These are phyloP conservation scores for Coenobita brevimanus DNA, from an alignment of 1,140 invertebrate genomes.

Conservation along the genomic window DNA sequence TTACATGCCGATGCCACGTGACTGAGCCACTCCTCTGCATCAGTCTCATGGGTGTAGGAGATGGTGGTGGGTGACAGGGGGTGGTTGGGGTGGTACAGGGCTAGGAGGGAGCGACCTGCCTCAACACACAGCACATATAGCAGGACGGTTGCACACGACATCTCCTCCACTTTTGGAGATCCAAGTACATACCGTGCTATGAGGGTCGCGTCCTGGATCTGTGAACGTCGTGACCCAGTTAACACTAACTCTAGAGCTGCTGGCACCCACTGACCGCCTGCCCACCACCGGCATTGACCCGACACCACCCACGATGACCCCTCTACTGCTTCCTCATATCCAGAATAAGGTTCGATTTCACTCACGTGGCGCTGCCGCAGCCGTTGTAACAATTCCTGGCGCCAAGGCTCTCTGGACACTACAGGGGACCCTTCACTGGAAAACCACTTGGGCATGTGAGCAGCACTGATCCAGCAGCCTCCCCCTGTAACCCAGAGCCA, in stretches of 20 bases:
- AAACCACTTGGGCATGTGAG: slow-evolving; percentile 67
- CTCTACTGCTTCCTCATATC: slow-evolving; percentile 68
- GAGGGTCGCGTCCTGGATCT: slow-evolving; percentile 50
- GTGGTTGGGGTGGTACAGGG: slow-evolving; percentile 43
- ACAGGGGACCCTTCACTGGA: slow-evolving; percentile 23
- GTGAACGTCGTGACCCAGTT: slow-evolving; percentile 43
- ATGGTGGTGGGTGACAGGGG: slow-evolving; percentile 50
- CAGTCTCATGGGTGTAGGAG: slow-evolving; percentile 46
- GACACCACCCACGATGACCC: slow-evolving; percentile 60
- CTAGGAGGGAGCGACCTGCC: slow-evolving; percentile 32
- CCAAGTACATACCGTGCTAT: neutral
- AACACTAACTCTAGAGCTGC: slow-evolving; percentile 59
- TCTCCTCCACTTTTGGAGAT: slow-evolving; percentile 16
- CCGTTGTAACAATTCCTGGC: slow-evolving; percentile 8
- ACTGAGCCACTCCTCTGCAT: slow-evolving; percentile 59
- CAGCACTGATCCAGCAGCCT: slow-evolving; percentile 70
- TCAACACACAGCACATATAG: slow-evolving; percentile 38
- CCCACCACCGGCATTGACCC: slow-evolving; percentile 66
- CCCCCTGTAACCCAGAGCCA: slow-evolving; percentile 72
- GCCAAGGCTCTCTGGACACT: slow-evolving; percentile 31
- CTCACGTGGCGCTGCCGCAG: slow-evolving; percentile 8
- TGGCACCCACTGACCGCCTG: slow-evolving; percentile 57
- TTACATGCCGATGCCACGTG: slow-evolving; percentile 77
- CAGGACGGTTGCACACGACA: slow-evolving; percentile 29
- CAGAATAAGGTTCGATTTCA: slow-evolving; percentile 37